Evolutionary conservation across 2,888 invertebrate species (phyloP), one percentile per base, ranked within the genome.

Genomic region (Diplolepis rosae): DNA sequence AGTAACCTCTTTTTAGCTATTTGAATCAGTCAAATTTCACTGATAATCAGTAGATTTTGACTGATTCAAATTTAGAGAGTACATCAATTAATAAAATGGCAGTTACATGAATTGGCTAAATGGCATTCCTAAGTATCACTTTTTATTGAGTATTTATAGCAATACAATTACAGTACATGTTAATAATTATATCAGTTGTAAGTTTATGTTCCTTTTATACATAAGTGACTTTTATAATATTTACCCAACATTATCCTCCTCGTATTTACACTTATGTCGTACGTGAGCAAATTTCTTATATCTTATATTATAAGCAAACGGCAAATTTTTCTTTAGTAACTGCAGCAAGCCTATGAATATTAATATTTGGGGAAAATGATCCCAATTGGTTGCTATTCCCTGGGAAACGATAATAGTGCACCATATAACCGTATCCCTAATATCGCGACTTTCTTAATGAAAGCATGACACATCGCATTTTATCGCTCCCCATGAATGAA

Each of bases 401-500:
- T 61, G 27, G 61, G 27, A 61, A 61, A 39, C 39, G 32, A 61
- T 61, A 61, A 39, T 61, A 61, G 18, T 61, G 4, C 35, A 61
- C 22, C 9, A 45, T 15, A 45, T 45, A 18, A 18, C 2, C 7
- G 7, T 18, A 9, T 18, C 22, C n/a, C 61, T 32, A 61, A 61
- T 61, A n/a, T 61, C 61, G 61, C 27, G 61, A 18, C 39, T 61
- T 27, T 61, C 61, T 61, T 61, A 61, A 61, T 61, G 61, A 61
- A 61, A 61, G 61, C 61, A 61, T 61, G 61, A 61, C 61, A 61
- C 24, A 61, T 61, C 39, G 39, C 39, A 61, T 61, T 39, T 61
- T 61, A 80, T 79, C 74, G 65, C 71, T 61, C 79, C 77, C 77
- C 66, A 79, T 76, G 74, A 75, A 77, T 77, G 77, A 74, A 68